These are phyloP conservation scores for Xiphophorus maculatus DNA, from an alignment of 2,113 vertebrate species.

Conservation along the genomic window DNA sequence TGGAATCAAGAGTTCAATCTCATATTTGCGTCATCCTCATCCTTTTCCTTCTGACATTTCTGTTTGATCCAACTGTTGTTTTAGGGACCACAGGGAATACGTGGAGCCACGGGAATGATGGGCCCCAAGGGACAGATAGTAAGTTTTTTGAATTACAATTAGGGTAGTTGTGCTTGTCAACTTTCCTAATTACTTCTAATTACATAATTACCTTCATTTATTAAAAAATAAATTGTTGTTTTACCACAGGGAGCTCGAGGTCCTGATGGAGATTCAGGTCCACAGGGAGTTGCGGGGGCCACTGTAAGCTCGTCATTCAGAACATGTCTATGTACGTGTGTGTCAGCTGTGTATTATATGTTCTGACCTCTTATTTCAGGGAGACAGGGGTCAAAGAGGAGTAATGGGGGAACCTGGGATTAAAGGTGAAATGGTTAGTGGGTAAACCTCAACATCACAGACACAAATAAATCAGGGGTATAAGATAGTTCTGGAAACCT, in stretches of 20 bases:
- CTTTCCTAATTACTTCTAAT: background rate
- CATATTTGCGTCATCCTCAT: background rate
- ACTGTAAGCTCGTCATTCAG: conserved; percentile 80
- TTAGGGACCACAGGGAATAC: conserved; percentile 89
- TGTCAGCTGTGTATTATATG: background rate
- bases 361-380: conserved; percentile 75
- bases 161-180: background rate
- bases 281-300: conserved; percentile 88
- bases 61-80: conserved; percentile 54
- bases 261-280: conserved; percentile 90
- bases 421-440: conserved; percentile 87
- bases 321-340: background rate
- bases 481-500: background rate
- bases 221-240: conserved; percentile 2
- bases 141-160: conserved; percentile 52
- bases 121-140: conserved; percentile 92
- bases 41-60: conserved; percentile 19
- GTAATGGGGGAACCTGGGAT: conserved; percentile 88
- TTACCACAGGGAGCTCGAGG: conserved; percentile 87
- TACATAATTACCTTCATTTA: background rate
- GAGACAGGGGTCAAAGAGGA: conserved; percentile 91
- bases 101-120: conserved; percentile 88
- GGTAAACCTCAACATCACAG: background rate
- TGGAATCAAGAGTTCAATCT: background rate
- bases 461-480: conserved; percentile 4